Base-by-base conservation (phyloP, 2,888 invertebrate genomes). In the Venusia cambrica region DNA sequence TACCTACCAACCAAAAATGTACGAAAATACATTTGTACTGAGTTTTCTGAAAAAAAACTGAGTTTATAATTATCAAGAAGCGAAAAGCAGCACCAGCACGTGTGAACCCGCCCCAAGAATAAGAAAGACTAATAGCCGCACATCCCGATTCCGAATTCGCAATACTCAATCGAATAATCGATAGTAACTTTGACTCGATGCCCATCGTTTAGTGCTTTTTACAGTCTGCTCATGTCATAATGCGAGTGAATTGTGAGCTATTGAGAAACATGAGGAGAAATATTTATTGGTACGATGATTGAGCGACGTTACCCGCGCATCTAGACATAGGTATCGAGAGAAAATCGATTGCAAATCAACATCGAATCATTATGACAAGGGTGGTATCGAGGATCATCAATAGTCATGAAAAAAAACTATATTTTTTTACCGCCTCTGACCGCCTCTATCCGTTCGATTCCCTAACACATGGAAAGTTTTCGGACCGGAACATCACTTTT, bases 221-320 rank as follows among this genome's bases (percentile, higher is more conserved):
- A 68, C 54, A 54, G 47, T 45, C 26, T 44, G 41, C 41, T 45
- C 56, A 57, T 62, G 64, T 71, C 73, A 70, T 73, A 72, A 70
- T 64, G 59, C 59, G 59, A 56, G 58, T 62, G 61, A 69, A 63
- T 64, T 61, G 62, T 63, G 63, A 35, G 34, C 35, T 62, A 76
- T 75, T 72, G 76, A 63, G 62, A 73, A 72, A 73, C 77, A 77
- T 76, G 76, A 76, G 69, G 57, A 55, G 59, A 71, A 69, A 75
- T 73, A 73, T 74, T 74, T 74, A 76, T 78, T 67, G 68, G 46
- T 20, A 45, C 49, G 53, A 72, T 76, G 75, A 76, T 74, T 71
- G 71, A 77, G 56, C 47, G 61, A 48, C 53, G 52, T 44, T 48
- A 48, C 48, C 53, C 30, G 38, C 25, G 29, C 38, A 35, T 34